Percentiles rank a stretch among this genome's conserved stretches.
phyloP scores from a whole-genome alignment of 1,140 invertebrate genomes.

The Cyrtorhinus lividipennis region DNA sequence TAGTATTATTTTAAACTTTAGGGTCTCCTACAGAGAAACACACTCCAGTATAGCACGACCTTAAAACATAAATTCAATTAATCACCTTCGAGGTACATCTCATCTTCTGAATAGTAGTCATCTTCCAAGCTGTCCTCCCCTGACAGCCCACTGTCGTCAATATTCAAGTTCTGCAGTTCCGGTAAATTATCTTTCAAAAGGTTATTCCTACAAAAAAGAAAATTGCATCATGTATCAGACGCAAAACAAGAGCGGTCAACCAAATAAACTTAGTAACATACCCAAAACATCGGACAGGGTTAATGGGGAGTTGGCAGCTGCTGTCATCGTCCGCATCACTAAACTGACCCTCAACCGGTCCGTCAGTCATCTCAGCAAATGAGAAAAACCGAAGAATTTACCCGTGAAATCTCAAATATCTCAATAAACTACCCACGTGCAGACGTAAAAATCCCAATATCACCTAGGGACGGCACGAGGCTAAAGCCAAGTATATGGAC shows the following conservation, averaged over 20 bases:
- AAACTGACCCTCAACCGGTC: constrained; percentile 22
- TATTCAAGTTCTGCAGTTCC: not conserved
- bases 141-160: not conserved
- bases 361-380: not conserved
- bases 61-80: no score
- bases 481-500: no score
- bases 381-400: no score
- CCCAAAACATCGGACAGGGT: not conserved
- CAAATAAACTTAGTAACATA: not conserved
- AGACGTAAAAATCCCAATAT: no score
- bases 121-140: not conserved
- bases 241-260: not conserved
- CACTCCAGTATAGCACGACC: no score
- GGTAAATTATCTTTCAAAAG: not conserved
- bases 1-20: no score
- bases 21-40: no score
- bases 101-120: constrained; percentile 10
- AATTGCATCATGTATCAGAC: not conserved
- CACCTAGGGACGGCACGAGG: no score
- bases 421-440: no score
- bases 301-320: not conserved
- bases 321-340: constrained; percentile 23
- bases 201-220: no score
- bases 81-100: constrained; percentile 4
- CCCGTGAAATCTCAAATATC: no score